phyloP scores from a whole-genome alignment of 1,140 invertebrate species.

The Panagrolaimus sp. region DNA sequence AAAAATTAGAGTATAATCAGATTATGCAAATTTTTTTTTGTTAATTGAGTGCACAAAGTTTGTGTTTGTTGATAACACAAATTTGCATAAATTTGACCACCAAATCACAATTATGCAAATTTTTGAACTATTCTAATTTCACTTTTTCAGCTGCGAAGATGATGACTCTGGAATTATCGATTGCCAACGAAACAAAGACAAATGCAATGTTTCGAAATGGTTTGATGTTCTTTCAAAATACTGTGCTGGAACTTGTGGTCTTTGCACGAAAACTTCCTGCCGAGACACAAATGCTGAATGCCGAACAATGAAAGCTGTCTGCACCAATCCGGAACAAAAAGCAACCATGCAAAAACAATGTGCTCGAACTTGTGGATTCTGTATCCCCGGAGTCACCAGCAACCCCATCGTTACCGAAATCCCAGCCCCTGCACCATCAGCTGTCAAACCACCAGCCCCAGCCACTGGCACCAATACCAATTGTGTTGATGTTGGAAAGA shows the following conservation, averaged over 20 bases:
- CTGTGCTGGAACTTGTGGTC: constrained; percentile 44
- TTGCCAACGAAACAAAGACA: constrained; percentile 43
- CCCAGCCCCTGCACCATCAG: neutral
- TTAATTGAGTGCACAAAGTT: constrained; percentile 17
- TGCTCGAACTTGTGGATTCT: constrained; percentile 43
- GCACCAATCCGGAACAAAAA: constrained; percentile 33
- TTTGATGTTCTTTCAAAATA: constrained; percentile 49
- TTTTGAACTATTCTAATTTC: constrained; percentile 16
- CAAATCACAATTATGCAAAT: too few species aligned
- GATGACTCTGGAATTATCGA: constrained; percentile 38
- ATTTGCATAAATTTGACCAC: neutral
- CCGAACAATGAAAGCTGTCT: constrained; percentile 35
- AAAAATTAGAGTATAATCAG: constrained; percentile 5
- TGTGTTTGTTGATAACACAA: neutral
- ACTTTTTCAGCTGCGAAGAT: constrained; percentile 19
- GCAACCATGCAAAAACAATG: constrained; percentile 46
- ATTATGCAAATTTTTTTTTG: too few species aligned
- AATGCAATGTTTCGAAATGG: constrained; percentile 41
- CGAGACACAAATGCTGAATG: constrained; percentile 38
- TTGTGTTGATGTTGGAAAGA: constrained; percentile 36
- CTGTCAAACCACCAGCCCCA: neutral
- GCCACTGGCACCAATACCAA: constrained; percentile 4
- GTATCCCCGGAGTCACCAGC: constrained; percentile 22
- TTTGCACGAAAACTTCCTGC: constrained; percentile 36
- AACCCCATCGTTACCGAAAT: constrained; percentile 16